Percentiles rank a stretch among this genome's conserved stretches.
phyloP scores from a whole-genome alignment of 2,888 invertebrate species.

The Leptopterna dolabrata region DNA sequence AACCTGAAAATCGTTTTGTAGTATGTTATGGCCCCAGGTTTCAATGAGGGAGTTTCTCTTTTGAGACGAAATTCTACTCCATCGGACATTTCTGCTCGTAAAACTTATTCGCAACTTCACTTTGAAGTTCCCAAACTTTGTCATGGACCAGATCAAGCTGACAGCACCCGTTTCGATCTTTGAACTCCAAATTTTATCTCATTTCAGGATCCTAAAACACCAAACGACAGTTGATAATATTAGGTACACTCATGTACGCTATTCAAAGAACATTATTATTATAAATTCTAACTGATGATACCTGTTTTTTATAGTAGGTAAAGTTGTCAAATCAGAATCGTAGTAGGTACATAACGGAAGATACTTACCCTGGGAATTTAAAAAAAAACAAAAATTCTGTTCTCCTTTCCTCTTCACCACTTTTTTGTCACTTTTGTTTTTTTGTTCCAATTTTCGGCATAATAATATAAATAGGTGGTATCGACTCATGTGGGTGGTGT shows the following conservation, averaged over 20 bases:
- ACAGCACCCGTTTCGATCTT: neutral
- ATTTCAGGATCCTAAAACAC: neutral
- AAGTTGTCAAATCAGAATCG: too few relatives aligned
- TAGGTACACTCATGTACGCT: too few relatives aligned
- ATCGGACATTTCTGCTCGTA: neutral
- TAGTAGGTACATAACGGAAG: neutral
- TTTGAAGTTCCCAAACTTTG: neutral
- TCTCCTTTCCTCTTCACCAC: neutral
- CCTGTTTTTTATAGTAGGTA: too few relatives aligned
- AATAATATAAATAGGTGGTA: too few relatives aligned
- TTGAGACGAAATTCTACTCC: neutral
- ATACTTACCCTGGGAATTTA: neutral
- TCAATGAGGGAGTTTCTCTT: neutral
- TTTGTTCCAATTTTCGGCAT: too few relatives aligned
- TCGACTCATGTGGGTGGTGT: too few relatives aligned
- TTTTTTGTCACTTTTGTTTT: neutral
- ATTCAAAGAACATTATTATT: too few relatives aligned
- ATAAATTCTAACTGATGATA: too few relatives aligned
- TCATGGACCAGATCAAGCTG: neutral
- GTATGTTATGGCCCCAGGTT: neutral
- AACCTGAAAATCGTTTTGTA: too few relatives aligned
- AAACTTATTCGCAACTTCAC: neutral
- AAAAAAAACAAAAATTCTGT: neutral
- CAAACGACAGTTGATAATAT: too few relatives aligned
- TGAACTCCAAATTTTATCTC: neutral